These are phyloP conservation scores for Micromussa lordhowensis DNA, from an alignment of 92 coral and sea anemone species.

Conservation along the genomic window DNA sequence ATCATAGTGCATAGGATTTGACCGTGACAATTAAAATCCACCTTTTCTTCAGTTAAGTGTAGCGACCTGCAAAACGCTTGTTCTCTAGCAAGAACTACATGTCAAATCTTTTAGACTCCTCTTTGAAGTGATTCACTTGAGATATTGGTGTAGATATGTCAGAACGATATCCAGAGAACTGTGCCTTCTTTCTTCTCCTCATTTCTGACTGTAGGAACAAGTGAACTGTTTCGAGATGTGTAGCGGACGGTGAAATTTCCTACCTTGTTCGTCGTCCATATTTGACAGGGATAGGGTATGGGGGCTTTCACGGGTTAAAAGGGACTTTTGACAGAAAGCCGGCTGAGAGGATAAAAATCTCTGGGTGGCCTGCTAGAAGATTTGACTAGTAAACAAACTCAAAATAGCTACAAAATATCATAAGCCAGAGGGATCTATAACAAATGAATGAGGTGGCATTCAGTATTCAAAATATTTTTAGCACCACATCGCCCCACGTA, in stretches of 20 bases:
- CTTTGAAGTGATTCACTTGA: background rate
- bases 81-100: background rate
- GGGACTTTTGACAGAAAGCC: slow-evolving; percentile 12
- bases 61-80: slow-evolving; percentile 5
- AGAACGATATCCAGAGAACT: background rate
- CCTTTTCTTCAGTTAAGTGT: background rate
- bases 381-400: slow-evolving; percentile 28
- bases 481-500: slow-evolving; percentile 14
- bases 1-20: background rate
- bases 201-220: background rate
- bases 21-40: background rate
- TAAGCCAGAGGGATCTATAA: background rate
- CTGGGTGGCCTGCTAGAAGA: background rate
- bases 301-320: background rate
- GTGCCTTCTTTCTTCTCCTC: background rate
- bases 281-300: background rate
- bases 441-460: slow-evolving; percentile 11
- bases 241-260: background rate
- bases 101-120: background rate
- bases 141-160: background rate
- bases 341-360: slow-evolving; percentile 12
- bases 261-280: background rate
- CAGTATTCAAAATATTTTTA: slow-evolving; percentile 32
- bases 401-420: slow-evolving; percentile 17
- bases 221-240: background rate